A percentile compares a stretch with the other conserved stretches of the same genome.
Conservation (phyloP, 1,140 invertebrate species). For the Mamestra configurata region DNA sequence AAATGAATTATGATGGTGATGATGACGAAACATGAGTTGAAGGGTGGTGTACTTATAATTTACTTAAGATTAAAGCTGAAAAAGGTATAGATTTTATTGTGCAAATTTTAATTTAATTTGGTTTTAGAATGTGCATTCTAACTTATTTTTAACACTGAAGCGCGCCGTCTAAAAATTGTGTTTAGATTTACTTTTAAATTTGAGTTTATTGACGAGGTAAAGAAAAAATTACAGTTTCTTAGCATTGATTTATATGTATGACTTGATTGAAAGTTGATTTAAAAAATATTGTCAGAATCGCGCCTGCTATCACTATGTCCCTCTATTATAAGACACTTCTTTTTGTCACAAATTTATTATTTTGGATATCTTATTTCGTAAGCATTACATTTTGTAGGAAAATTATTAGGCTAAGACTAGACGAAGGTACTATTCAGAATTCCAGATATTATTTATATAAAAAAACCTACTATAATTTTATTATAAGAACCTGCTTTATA, state of each 20-base stretch:
- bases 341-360: constrained; percentile 38
- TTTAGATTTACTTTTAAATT: too few relatives aligned
- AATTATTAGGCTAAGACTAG: constrained; percentile 37
- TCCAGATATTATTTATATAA: constrained; percentile 1
- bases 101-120: too few relatives aligned
- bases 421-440: constrained; percentile 21
- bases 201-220: too few relatives aligned
- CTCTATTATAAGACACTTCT: neutral
- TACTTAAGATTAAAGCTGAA: neutral
- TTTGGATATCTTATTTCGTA: constrained; percentile 46
- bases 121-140: too few relatives aligned
- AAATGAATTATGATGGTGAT: neutral
- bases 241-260: too few relatives aligned
- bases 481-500: neutral
- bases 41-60: neutral
- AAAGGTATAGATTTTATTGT: too few relatives aligned
- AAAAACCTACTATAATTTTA: constrained; percentile 3
- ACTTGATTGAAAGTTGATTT: too few relatives aligned
- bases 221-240: too few relatives aligned
- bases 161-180: too few relatives aligned
- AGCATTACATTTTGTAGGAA: constrained; percentile 44
- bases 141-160: too few relatives aligned
- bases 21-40: neutral
- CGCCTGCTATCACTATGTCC: constrained; percentile 2
- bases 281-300: neutral